Evolutionary conservation across 1,140 invertebrate species (phyloP), one percentile per base, ranked within the genome.

Genomic region (Drosophila fuyamai): DNA sequence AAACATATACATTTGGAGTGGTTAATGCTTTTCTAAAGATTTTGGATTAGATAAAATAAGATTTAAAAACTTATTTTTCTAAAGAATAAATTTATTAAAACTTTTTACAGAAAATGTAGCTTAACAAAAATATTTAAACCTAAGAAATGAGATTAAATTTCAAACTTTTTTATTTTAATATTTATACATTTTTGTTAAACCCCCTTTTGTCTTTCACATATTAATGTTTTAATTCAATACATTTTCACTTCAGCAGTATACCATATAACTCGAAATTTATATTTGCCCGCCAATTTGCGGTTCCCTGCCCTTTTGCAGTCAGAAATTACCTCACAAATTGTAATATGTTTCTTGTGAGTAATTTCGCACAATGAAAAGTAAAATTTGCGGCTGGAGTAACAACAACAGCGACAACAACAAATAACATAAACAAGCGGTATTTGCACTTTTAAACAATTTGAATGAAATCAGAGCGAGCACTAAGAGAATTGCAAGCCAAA

Each of bases 361-460:
- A 86, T 86, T 88, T 88, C 62, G 50, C 51, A 75, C 76, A 88
- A 88, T 86, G 79, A 86, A 86, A 88, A 86, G 83, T 88, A 86
- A 82, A 86, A 86, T 88, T 44, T 79, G 71, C 70, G 54, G 73
- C 72, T 76, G 79, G 50, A 53, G 50, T 53, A 53, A 6, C 60
- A 74, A 43, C 47, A 61, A 50, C 40, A 43, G 23, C 36, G 36
- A 40, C 27, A 44, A 18, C 16, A 55, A 23, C 65, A 70, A 70
- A 48, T 43, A 61, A 55, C 50, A 54, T 50, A 75, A 76, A 65
- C 65, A 66, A 68, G 60, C 82, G 83, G 82, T 86, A 86, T 86
- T 85, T 86, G 82, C 82, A 86, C 83, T 86, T 86, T 86, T 85
- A 75, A 85, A 84, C 81, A 85, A 85, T 84, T 80, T 76, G 59